Conservation (phyloP, 2,113 vertebrate species). For the Pagrus major region DNA sequence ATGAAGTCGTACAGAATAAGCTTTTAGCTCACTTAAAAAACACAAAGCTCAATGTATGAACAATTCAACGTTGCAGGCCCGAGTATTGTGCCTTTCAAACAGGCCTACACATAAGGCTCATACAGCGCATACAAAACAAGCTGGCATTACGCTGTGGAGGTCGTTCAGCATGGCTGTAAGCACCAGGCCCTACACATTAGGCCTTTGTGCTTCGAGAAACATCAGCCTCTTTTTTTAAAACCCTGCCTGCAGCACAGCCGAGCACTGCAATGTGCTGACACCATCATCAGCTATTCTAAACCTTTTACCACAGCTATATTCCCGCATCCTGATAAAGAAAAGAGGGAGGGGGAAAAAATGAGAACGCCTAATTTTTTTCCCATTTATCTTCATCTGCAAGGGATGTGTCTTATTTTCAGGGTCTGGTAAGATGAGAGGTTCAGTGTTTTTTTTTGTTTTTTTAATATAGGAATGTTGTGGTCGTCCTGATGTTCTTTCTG, state of each 20-base stretch:
- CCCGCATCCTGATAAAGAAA: slow-evolving; percentile 43
- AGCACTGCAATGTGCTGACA: slow-evolving; percentile 81
- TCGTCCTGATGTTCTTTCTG: slow-evolving; percentile 6
- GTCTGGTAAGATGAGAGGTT: slow-evolving; percentile 2
- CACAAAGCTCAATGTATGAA: not conserved
- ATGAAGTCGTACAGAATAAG: not conserved
- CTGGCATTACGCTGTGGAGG: slow-evolving; percentile 44
- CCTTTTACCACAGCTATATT: slow-evolving; percentile 65
- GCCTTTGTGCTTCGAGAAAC: slow-evolving; percentile 78
- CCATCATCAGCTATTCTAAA: slow-evolving; percentile 76
- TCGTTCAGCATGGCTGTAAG: slow-evolving; percentile 55
- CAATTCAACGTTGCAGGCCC: slow-evolving; percentile 4
- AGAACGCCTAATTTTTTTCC: slow-evolving; percentile 23
- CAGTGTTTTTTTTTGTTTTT: slow-evolving; percentile 16
- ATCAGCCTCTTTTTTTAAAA: slow-evolving; percentile 68
- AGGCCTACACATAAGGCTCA: slow-evolving; percentile 19
- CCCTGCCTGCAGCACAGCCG: slow-evolving; percentile 75
- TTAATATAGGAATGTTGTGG: not conserved
- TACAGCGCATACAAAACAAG: slow-evolving; percentile 53
- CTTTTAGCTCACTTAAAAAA: not conserved
- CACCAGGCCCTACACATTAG: slow-evolving; percentile 71
- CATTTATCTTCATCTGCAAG: slow-evolving; percentile 32
- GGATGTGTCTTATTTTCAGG: slow-evolving; percentile 1
- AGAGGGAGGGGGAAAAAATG: not conserved
- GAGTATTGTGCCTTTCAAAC: slow-evolving; percentile 16